Percentiles rank a stretch among this genome's conserved stretches.
These are phyloP conservation scores for Perca schrenkii DNA, from an alignment of 2,113 vertebrate genomes.

Conservation along the genomic window DNA sequence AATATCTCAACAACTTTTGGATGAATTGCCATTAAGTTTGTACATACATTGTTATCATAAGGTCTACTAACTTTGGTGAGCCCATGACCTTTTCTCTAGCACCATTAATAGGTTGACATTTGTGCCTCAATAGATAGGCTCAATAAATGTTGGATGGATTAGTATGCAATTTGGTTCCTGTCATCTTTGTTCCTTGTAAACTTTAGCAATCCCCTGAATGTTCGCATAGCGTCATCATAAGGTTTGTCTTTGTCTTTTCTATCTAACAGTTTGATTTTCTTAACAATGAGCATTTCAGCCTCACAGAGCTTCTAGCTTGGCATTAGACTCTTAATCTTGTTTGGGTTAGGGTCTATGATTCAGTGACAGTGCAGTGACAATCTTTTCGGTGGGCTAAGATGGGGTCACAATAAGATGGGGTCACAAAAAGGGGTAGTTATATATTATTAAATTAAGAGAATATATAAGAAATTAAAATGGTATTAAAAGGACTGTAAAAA, in stretches of 20 bases:
- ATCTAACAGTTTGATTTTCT: not conserved
- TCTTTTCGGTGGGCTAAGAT: not conserved
- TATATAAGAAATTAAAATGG: not conserved
- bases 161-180: too few species aligned
- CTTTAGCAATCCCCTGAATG: not conserved
- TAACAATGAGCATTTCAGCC: not conserved
- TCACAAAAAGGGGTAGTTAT: not conserved
- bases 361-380: not conserved
- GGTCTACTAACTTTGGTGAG: too few species aligned
- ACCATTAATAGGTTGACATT: too few species aligned
- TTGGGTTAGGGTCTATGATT: not conserved
- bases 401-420: not conserved
- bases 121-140: too few species aligned
- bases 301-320: not conserved
- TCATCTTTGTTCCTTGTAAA: too few species aligned
- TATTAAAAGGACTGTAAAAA: too few species aligned
- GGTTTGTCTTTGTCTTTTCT: not conserved
- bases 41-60: too few species aligned
- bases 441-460: not conserved
- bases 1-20: too few species aligned
- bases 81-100: too few species aligned
- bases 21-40: too few species aligned
- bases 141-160: too few species aligned
- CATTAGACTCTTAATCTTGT: too few species aligned
- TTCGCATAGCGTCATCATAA: not conserved